Evolutionary conservation across 1,140 invertebrate species (phyloP).

Genomic region (Drosophila orosa): DNA sequence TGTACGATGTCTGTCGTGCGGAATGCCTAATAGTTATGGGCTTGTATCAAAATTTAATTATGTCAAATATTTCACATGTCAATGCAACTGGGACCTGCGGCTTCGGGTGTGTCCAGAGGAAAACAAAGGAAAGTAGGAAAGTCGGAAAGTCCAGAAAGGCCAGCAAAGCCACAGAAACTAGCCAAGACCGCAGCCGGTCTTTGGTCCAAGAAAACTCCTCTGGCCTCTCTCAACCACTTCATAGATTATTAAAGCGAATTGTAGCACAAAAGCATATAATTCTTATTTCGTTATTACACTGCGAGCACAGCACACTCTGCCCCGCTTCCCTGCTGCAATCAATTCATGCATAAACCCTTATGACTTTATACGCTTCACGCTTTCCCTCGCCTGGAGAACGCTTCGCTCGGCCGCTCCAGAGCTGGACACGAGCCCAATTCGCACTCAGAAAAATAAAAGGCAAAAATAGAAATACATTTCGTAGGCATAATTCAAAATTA

Average conservation of each 20-base stretch:
- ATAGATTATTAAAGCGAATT: constrained; percentile 79
- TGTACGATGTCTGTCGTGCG: constrained; percentile 11
- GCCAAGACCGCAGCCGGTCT: constrained; percentile 15
- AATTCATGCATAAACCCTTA: constrained; percentile 82
- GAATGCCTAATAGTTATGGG: constrained; percentile 68
- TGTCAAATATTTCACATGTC: constrained; percentile 81
- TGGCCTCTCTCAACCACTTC: constrained; percentile 40
- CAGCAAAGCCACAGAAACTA: constrained; percentile 19
- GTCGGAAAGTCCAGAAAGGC: background rate
- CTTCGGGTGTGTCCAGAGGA: background rate
- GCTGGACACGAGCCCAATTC: constrained; percentile 45
- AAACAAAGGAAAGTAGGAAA: constrained; percentile 1
- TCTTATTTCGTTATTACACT: constrained; percentile 73
- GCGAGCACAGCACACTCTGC: constrained; percentile 1
- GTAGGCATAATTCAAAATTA: constrained; percentile 7
- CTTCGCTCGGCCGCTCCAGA: constrained; percentile 29
- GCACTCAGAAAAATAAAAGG: background rate
- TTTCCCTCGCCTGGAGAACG: constrained; percentile 55
- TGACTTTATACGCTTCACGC: constrained; percentile 81
- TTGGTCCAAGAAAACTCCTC: constrained; percentile 1
- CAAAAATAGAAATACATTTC: background rate
- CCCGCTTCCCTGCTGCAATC: constrained; percentile 53
- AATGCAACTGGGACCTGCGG: constrained; percentile 52
- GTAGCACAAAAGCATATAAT: constrained; percentile 70
- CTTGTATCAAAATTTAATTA: constrained; percentile 82